Base-by-base conservation (phyloP, 2,113 vertebrate species). In the Oxyruncus cristatus region DNA sequence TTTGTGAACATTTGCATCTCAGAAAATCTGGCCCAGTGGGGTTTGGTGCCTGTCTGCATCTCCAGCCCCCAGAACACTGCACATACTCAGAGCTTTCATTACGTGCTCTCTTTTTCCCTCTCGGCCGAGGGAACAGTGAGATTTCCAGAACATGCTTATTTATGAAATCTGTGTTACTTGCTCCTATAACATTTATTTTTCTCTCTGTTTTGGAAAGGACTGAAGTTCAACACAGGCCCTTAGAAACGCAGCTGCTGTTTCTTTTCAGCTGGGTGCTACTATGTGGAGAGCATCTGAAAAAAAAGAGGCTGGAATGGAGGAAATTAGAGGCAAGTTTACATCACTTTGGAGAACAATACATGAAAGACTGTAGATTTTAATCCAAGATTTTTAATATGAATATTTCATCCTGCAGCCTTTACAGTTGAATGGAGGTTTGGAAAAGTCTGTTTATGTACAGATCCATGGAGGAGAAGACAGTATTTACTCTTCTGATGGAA, bases 201-300 rank as follows among this genome's bases (percentile, higher is more conserved):
- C 24, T 89, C 55, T 47, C 76, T 89, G n/a, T 56, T 91, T 89
- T 91, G 65, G 56, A 91, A 92, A 91, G 91, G 73, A 74, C 81
- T 77, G 76, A 68, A 85, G 80, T 89, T 95, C 83, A 94, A 7
- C 49, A 32, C 0, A 1, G 52, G 42, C 73, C 61, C 56, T 87
- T 35, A 71, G 76, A 95, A 95, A 68, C 3, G 18, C 76, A 92
- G 93, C 89, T 96, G 89, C 80, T 89, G 73, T 88, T 95, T 85
- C 65, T 82, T 84, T 95, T 75, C 93, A 93, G 86, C 86, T 91
- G 93, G 92, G 68, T 80, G 55, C 89, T 84, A 7, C 83, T 87
- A 33, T 71, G 68, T 81, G 59, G 55, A 86, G 27, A 89, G 55
- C 77, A 59, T 80, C 56, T 84, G 71, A 81, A 95, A 95, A 95